These are phyloP conservation scores for Acanthacorydalis orientalis DNA, from an alignment of 2,888 invertebrate genomes.

Conservation along the genomic window DNA sequence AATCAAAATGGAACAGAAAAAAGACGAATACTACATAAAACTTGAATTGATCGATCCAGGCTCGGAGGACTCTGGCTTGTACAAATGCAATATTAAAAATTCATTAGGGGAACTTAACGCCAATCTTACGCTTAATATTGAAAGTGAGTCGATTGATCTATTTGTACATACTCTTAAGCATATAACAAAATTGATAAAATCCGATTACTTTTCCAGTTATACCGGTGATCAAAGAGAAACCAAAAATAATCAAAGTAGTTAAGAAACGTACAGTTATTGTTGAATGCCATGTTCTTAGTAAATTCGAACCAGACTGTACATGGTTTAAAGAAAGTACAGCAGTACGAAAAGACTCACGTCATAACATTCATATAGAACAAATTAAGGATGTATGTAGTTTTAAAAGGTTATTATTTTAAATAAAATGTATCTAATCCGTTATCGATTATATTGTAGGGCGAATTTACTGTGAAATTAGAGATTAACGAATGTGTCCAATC, in stretches of 20 bases:
- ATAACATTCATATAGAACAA: conserved; percentile 61
- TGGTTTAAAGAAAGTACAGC: conserved; percentile 82
- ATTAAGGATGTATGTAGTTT: conserved; percentile 47
- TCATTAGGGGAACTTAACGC: conserved; percentile 91
- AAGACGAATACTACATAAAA: conserved; percentile 72
- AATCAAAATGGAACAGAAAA: conserved; percentile 54
- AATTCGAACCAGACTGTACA: conserved; percentile 81
- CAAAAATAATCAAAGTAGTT: conserved; percentile 77
- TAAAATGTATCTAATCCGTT: conserved; percentile 1
- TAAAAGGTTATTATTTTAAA: conserved; percentile 10
- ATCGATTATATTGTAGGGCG: conserved; percentile 40
- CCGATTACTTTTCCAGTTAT: conserved; percentile 68
- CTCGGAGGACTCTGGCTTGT: conserved; percentile 89
- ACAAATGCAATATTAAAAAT: conserved; percentile 96
- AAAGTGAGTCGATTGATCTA: conserved; percentile 52
- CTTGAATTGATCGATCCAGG: conserved; percentile 80
- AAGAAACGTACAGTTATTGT: conserved; percentile 86
- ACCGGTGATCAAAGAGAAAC: conserved; percentile 85
- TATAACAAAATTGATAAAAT: conserved; percentile 5
- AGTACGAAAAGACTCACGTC: conserved; percentile 59
- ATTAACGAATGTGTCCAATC: conserved; percentile 63
- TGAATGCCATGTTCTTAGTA: conserved; percentile 85
- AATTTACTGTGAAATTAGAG: conserved; percentile 80
- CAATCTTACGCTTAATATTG: conserved; percentile 92
- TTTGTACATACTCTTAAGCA: background rate